A percentile compares a stretch with the other conserved stretches of the same genome.
phyloP scores from a whole-genome alignment of 2,113 vertebrate species.

The Syngnathus scovelli region DNA sequence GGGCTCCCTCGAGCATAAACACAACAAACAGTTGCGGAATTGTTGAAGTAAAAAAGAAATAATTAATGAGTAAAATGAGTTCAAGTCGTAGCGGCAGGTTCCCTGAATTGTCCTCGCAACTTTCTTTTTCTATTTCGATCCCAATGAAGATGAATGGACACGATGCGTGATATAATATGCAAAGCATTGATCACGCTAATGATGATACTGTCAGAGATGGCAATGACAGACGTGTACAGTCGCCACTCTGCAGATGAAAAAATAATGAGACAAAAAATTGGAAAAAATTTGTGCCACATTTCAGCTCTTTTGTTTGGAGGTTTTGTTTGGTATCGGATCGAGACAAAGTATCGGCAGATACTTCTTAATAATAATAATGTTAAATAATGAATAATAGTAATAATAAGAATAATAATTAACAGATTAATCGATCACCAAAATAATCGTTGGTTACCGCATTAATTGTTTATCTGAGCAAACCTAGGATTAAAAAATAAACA shows the following conservation, averaged over 20 bases:
- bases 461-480: too few species aligned
- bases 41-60: constrained; percentile 32
- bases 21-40: constrained; percentile 25
- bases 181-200: constrained; percentile 68
- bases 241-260: constrained; percentile 54
- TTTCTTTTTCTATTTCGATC: constrained; percentile 68
- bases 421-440: background rate
- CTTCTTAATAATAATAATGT: too few species aligned
- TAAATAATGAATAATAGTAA: too few species aligned
- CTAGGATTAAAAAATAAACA: background rate
- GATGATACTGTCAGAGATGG: constrained; percentile 64
- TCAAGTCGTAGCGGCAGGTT: constrained; percentile 34
- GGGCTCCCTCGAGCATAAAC: background rate
- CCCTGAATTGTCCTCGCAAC: constrained; percentile 19
- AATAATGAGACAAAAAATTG: constrained; percentile 45
- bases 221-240: constrained; percentile 59
- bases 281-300: background rate
- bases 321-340: too few species aligned
- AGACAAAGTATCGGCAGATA: too few species aligned
- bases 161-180: constrained; percentile 51
- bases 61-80: constrained; percentile 8
- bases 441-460: too few species aligned
- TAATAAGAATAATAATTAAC: too few species aligned
- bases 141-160: constrained; percentile 57
- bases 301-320: background rate